Conservation (phyloP, 1,140 invertebrate species). For the Sitophilus oryzae region DNA sequence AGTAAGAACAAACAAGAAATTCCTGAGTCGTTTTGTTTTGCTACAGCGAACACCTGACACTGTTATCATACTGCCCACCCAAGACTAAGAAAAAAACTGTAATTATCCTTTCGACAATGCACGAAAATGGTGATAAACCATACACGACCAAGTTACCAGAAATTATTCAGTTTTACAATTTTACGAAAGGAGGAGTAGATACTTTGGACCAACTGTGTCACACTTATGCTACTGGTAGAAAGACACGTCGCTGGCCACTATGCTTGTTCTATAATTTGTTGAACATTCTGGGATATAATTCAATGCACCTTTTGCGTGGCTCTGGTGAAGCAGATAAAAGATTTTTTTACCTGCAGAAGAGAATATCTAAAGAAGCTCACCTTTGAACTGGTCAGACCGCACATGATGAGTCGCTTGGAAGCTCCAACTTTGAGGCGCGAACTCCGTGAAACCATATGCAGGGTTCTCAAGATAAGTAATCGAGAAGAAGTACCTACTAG, state of each 20-base stretch:
- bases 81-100: background rate
- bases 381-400: too few species aligned
- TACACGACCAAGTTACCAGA: slow-evolving; percentile 1
- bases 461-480: too few species aligned
- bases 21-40: slow-evolving; percentile 32
- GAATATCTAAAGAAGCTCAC: background rate
- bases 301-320: slow-evolving; percentile 5
- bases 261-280: slow-evolving; percentile 7
- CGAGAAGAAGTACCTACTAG: background rate
- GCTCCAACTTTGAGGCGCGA: slow-evolving; percentile 4
- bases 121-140: too few species aligned
- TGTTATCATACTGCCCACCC: slow-evolving; percentile 1
- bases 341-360: background rate
- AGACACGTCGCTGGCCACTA: slow-evolving; percentile 2
- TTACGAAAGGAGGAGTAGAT: slow-evolving; percentile 14
- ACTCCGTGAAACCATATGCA: slow-evolving; percentile 2
- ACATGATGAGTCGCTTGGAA: slow-evolving; percentile 4
- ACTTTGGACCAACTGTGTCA: slow-evolving; percentile 1
- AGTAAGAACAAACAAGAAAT: slow-evolving; percentile 45
- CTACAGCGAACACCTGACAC: background rate
- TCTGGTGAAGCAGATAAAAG: slow-evolving; percentile 1
- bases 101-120: too few species aligned
- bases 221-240: background rate
- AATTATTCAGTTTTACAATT: slow-evolving; percentile 16
- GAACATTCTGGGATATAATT: slow-evolving; percentile 5